Evolutionary conservation across 2,797 vertebrate species (phyloP).

Genomic region (Myripristis jacobus): DNA sequence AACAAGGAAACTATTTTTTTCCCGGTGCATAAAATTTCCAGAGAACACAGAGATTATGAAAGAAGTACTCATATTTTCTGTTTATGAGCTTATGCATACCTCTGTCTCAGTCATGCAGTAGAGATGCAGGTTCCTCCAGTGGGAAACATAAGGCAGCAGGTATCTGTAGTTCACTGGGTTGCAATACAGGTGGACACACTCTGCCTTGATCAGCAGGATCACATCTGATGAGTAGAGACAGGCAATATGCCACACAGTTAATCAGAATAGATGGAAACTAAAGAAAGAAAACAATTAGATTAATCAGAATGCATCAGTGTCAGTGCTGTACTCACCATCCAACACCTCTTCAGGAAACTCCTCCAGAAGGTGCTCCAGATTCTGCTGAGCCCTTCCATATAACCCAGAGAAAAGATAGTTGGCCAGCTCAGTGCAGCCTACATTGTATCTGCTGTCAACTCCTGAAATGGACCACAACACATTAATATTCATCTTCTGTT

Average conservation of each 20-base stretch:
- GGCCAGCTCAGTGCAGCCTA: conserved; percentile 94
- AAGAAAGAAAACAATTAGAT: conserved; percentile 14
- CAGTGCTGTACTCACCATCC: conserved; percentile 86
- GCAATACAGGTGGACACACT: conserved; percentile 96
- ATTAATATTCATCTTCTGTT: neutral
- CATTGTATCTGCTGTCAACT: conserved; percentile 97
- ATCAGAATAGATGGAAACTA: neutral
- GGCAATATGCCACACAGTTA: conserved; percentile 3
- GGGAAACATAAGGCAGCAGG: conserved; percentile 91
- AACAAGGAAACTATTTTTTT: neutral
- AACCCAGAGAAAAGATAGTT: conserved; percentile 95
- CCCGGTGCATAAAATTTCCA: neutral
- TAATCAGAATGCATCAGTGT: neutral
- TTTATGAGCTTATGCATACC: conserved; percentile 77
- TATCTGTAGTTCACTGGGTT: conserved; percentile 95
- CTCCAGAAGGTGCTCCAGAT: conserved; percentile 83
- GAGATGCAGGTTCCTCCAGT: conserved; percentile 97
- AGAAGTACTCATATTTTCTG: too few species aligned
- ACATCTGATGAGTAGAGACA: conserved; percentile 85
- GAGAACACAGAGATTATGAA: neutral
- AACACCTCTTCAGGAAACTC: conserved; percentile 96
- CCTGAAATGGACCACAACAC: conserved; percentile 78
- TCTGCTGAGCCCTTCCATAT: conserved; percentile 87
- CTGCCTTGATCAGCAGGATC: conserved; percentile 92
- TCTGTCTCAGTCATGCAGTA: conserved; percentile 95